Percentiles rank a stretch among this genome's conserved stretches.
phyloP scores from a whole-genome alignment of 2,797 vertebrate genomes.

The Menidia menidia region DNA sequence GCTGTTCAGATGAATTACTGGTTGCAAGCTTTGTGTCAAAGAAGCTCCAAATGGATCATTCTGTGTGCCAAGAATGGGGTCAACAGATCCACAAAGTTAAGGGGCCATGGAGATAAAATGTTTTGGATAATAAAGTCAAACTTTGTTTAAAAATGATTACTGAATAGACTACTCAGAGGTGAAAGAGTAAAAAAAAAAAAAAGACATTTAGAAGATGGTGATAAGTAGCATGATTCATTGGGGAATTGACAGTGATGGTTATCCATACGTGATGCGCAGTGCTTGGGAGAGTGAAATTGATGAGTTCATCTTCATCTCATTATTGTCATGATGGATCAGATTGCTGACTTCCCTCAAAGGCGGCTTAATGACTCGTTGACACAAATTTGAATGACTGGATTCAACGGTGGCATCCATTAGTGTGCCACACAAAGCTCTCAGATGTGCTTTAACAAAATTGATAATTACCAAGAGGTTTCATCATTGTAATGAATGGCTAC shows the following conservation, averaged over 20 bases:
- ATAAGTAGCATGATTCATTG: slow-evolving; percentile 29
- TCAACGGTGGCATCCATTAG: slow-evolving; percentile 82
- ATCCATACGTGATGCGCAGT: slow-evolving; percentile 43
- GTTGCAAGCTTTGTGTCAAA: slow-evolving; percentile 44
- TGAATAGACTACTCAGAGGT: slow-evolving; percentile 9
- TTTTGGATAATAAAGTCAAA: slow-evolving; percentile 31
- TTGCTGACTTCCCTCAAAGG: slow-evolving; percentile 83
- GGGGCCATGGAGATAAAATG: slow-evolving; percentile 16
- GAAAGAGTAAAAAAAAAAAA: slow-evolving; percentile 35
- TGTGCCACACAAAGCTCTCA: slow-evolving; percentile 72
- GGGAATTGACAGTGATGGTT: slow-evolving; percentile 47
- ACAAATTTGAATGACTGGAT: slow-evolving; percentile 81
- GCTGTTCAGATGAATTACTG: slow-evolving; percentile 13
- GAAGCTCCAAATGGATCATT: slow-evolving; percentile 55
- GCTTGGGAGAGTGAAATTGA: slow-evolving; percentile 78
- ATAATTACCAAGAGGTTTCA: slow-evolving; percentile 82
- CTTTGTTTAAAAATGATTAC: slow-evolving; percentile 12
- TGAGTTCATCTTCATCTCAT: slow-evolving; percentile 84
- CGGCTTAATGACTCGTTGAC: slow-evolving; percentile 85
- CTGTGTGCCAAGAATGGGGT: slow-evolving; percentile 38
- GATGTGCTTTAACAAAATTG: slow-evolving; percentile 83
- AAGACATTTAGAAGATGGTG: slow-evolving; percentile 27
- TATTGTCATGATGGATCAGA: slow-evolving; percentile 86
- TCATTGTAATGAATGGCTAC: slow-evolving; percentile 81
- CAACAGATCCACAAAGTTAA: slow-evolving; percentile 1